Percentiles rank a stretch among this genome's conserved stretches.
These are phyloP conservation scores for Pachliopta kotzebuea DNA, from an alignment of 2,888 invertebrate genomes.

Conservation along the genomic window DNA sequence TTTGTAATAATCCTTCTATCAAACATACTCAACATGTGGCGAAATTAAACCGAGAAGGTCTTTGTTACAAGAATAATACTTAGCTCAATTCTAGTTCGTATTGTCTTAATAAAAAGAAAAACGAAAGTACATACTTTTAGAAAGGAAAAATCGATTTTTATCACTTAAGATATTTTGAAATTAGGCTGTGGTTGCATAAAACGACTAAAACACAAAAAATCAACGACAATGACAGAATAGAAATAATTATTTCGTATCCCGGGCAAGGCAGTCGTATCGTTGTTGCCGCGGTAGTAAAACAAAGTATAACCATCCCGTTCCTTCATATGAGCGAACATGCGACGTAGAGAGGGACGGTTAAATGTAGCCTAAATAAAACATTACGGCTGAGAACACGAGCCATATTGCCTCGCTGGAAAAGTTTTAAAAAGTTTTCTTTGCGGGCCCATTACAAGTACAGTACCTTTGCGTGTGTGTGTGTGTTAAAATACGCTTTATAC, in stretches of 20 bases:
- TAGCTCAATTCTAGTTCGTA: too few species aligned
- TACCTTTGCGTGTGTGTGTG: slow-evolving; percentile 57
- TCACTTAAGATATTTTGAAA: slow-evolving; percentile 16
- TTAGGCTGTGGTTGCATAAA: slow-evolving; percentile 38
- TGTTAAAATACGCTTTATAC: slow-evolving; percentile 55
- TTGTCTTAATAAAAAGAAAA: too few species aligned
- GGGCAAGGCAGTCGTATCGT: slow-evolving; percentile 69
- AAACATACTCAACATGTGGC: too few species aligned
- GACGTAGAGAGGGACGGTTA: slow-evolving; percentile 57
- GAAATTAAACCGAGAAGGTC: too few species aligned
- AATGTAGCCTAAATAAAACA: slow-evolving; percentile 78
- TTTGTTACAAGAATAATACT: too few species aligned
- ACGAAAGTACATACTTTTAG: too few species aligned
- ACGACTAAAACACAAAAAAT: slow-evolving; percentile 70
- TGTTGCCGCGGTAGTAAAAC: slow-evolving; percentile 38
- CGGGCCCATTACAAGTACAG: slow-evolving; percentile 79
- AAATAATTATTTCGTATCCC: slow-evolving; percentile 81
- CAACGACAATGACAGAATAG: slow-evolving; percentile 79
- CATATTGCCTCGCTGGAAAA: slow-evolving; percentile 81
- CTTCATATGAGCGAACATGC: slow-evolving; percentile 38
- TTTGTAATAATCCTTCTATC: too few species aligned
- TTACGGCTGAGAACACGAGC: slow-evolving; percentile 79
- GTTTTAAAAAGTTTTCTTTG: slow-evolving; percentile 82
- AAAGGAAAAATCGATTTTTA: too few species aligned
- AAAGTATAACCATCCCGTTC: slow-evolving; percentile 57